Evolutionary conservation across 35 echinoderm and acorn worm species (phyloP).

Genomic region (Heliocidaris tuberculata): DNA sequence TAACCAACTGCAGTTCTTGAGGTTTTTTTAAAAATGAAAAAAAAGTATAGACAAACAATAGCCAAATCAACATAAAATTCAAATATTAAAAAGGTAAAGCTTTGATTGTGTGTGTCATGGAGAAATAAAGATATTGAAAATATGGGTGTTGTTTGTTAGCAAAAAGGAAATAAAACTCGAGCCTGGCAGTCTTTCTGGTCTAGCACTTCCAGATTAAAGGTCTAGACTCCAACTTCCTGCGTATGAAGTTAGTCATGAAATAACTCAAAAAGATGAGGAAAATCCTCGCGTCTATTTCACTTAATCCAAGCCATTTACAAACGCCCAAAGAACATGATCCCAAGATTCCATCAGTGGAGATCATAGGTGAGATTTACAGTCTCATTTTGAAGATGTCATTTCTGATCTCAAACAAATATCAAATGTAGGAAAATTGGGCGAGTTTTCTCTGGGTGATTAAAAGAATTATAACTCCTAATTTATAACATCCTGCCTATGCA

Average conservation of each 20-base stretch:
- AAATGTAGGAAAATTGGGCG: neutral
- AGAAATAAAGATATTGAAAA: neutral
- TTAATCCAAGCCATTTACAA: neutral
- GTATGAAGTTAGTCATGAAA: slow-evolving; percentile 4
- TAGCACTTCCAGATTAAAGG: slow-evolving; percentile 9
- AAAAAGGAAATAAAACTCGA: neutral
- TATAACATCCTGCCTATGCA: neutral
- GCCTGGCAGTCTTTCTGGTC: neutral
- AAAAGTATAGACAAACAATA: no score
- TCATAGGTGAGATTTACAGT: slow-evolving; percentile 9
- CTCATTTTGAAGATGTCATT: neutral
- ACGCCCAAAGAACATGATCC: neutral
- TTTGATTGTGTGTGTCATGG: neutral
- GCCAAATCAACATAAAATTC: no score
- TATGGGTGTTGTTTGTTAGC: neutral
- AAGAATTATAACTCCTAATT: slow-evolving; percentile 6
- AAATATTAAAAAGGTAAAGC: no score
- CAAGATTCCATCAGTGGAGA: neutral
- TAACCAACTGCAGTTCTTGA: no score
- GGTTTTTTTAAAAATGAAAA: no score
- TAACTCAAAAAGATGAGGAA: neutral
- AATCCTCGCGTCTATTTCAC: neutral
- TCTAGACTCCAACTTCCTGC: slow-evolving; percentile 9
- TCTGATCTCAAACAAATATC: neutral
- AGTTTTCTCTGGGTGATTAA: neutral